Conservation (phyloP, 2,113 vertebrate species). For the Labeo catla region DNA sequence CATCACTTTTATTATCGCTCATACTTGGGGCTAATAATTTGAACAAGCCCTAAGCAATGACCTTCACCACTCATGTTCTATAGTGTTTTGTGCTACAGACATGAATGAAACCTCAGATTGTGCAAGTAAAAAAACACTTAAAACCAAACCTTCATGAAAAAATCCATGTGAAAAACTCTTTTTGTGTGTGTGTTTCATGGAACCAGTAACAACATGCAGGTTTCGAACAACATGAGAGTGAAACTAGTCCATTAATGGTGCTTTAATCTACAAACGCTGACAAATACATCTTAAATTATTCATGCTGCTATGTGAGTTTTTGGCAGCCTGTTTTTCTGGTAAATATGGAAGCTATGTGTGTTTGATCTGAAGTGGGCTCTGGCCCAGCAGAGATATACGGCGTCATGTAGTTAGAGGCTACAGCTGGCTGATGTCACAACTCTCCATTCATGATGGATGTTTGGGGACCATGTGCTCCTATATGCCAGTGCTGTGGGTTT, state of each 20-base stretch:
- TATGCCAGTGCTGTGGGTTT: not conserved
- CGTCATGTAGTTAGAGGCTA: not conserved
- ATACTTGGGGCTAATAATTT: not conserved
- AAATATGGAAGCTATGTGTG: not conserved
- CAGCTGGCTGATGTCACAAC: conserved; percentile 9
- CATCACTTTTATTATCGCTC: not conserved
- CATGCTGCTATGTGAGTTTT: not conserved
- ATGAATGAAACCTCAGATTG: not conserved
- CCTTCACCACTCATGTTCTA: not conserved
- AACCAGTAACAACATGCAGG: not conserved
- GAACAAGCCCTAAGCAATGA: not conserved
- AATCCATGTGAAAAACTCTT: not conserved
- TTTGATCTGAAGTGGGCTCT: conserved; percentile 17
- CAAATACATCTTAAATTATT: conserved; percentile 17
- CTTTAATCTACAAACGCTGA: not conserved
- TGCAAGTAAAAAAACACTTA: not conserved
- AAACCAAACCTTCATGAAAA: not conserved
- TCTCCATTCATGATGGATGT: conserved; percentile 10
- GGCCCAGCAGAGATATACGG: conserved; percentile 11
- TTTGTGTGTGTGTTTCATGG: not conserved
- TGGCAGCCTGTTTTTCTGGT: conserved; percentile 16
- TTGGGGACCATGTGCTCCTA: conserved; percentile 13
- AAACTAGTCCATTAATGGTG: not conserved
- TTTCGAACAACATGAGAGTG: not conserved
- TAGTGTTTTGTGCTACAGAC: not conserved